These are phyloP conservation scores for Nothoprocta pentlandii DNA, from an alignment of 2,113 vertebrate species.

Conservation along the genomic window DNA sequence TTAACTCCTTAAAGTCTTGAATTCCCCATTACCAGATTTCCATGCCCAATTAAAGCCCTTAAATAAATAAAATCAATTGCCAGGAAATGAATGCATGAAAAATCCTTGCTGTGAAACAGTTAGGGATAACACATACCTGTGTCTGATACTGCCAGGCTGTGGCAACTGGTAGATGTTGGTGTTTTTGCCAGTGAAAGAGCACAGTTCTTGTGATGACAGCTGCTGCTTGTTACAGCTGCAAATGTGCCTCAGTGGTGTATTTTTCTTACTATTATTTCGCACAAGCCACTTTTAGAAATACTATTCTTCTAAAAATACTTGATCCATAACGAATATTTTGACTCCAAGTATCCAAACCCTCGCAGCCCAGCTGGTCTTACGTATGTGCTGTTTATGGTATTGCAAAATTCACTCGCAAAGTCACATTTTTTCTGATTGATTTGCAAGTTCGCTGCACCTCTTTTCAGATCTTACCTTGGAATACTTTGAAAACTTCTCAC, in stretches of 20 bases:
- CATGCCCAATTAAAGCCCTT: rapidly evolving
- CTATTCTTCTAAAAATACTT: not conserved
- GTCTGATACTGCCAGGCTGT: not conserved
- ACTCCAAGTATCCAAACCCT: not conserved
- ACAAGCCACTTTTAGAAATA: not conserved
- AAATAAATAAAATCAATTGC: not conserved
- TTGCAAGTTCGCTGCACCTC: not conserved
- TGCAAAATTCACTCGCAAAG: not conserved
- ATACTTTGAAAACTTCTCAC: not conserved
- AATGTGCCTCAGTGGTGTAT: rapidly evolving
- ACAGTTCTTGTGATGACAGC: not conserved
- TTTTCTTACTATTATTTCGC: not conserved
- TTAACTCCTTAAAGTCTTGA: not conserved
- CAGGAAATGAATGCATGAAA: not conserved
- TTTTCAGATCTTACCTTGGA: not conserved
- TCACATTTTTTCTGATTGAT: not conserved
- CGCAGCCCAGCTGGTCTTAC: not conserved
- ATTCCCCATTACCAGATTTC: not conserved
- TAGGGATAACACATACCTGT: rapidly evolving
- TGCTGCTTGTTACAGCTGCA: not conserved
- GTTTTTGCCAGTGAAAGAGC: not conserved
- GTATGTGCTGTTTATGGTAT: not conserved
- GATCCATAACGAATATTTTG: not conserved
- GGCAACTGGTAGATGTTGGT: not conserved
- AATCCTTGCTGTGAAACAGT: not conserved